Percentiles rank a stretch among this genome's conserved stretches.
phyloP scores from a whole-genome alignment of 92 coral and sea anemone genomes.

The Diadumene lineata region DNA sequence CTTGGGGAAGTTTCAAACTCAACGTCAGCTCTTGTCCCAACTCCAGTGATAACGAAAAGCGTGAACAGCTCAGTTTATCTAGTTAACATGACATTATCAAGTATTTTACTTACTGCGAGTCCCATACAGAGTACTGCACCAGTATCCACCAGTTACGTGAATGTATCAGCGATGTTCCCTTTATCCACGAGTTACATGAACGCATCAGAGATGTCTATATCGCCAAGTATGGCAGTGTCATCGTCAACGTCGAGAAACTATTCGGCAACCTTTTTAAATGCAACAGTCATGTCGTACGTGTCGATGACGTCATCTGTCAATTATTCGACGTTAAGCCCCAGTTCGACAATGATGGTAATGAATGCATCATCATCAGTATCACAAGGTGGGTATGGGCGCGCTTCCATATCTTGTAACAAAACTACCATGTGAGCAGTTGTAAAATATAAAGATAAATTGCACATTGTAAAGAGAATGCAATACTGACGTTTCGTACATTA shows the following conservation, averaged over 20 bases:
- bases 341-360: constrained; percentile 18
- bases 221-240: background rate
- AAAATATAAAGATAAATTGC: too few relatives aligned
- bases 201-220: background rate
- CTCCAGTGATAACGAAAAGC: background rate
- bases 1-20: background rate
- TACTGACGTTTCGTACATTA: too few relatives aligned
- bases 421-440: too few relatives aligned
- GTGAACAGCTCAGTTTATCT: too few relatives aligned
- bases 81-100: too few relatives aligned
- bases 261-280: background rate
- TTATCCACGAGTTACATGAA: background rate
- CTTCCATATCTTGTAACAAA: too few relatives aligned
- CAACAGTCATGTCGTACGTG: background rate
- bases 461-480: too few relatives aligned
- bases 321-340: constrained; percentile 1
- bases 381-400: background rate
- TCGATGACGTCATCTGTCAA: background rate
- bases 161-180: background rate
- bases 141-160: background rate
- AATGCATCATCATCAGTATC: constrained; percentile 9
- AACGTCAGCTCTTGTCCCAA: too few relatives aligned
- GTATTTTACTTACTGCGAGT: background rate
- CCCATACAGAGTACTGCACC: too few relatives aligned
- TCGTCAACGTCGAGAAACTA: background rate